Percentiles rank a stretch among this genome's conserved stretches.
Conservation (phyloP, 1,140 invertebrate genomes). For the Chelonus insularis region DNA sequence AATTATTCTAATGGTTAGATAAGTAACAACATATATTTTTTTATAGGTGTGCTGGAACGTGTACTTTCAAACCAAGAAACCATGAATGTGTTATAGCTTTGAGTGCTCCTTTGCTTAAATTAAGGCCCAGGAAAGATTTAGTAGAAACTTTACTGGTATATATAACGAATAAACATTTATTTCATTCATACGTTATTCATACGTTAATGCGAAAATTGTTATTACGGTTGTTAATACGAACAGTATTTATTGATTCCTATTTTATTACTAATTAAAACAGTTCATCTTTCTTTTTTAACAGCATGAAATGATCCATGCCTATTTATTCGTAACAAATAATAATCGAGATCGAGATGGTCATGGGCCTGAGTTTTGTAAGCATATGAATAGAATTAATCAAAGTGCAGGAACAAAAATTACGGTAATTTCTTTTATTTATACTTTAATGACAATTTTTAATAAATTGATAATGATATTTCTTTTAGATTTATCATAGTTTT, state of each 20-base stretch:
- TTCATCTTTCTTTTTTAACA: conserved; percentile 51
- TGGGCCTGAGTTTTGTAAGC: conserved; percentile 90
- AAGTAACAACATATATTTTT: conserved; percentile 26
- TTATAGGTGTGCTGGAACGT: conserved; percentile 78
- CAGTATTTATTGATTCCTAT: not conserved
- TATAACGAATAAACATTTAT: conserved; percentile 3
- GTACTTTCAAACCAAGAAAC: conserved; percentile 74
- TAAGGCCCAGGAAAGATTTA: conserved; percentile 89
- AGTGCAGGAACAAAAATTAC: conserved; percentile 85
- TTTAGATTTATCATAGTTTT: conserved; percentile 82
- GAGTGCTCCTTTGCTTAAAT: conserved; percentile 87
- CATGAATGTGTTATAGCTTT: conserved; percentile 82
- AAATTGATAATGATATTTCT: conserved; percentile 21
- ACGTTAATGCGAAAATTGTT: not conserved
- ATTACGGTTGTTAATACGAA: not conserved
- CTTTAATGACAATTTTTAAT: no score
- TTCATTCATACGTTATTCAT: conserved; percentile 17
- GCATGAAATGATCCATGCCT: conserved; percentile 99
- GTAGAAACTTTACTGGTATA: conserved; percentile 89
- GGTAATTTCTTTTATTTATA: conserved; percentile 58
- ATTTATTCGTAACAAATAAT: conserved; percentile 84
- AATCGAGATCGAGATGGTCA: conserved; percentile 88
- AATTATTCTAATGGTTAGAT: no score
- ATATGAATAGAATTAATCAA: conserved; percentile 93
- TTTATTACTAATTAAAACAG: conserved; percentile 23